Evolutionary conservation across 2,888 invertebrate species (phyloP), one percentile per base, ranked within the genome.

Genomic region (Carcina quercana): DNA sequence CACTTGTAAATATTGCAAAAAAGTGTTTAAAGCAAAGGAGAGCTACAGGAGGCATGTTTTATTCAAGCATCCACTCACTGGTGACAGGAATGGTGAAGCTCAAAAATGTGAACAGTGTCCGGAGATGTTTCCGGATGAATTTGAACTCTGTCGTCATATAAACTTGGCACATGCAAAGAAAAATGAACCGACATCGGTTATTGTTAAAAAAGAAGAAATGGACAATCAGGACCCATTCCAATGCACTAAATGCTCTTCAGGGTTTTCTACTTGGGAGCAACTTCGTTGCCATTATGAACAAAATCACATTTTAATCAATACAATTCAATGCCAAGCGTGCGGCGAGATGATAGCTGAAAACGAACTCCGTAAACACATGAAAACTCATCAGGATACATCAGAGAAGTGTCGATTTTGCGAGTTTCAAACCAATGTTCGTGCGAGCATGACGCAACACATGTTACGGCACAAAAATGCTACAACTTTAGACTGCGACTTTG

Each of bases 381-480:
- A 78, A 42, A 33, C 13, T 0, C 73, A 75, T 21, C 59, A 55
- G 0, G 54, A 59, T 3, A 57, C 53, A 2, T 42, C 48, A 2
- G 54, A 64, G 10, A 40, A 62, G 3, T 83, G 82, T 37, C 61
- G 60, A 45, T 76, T 68, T 29, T 82, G 82, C 35, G 72, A 78
- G 15, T 82, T 69, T 13, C 67, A 70, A 40, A 74, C 75, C 0
- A 57, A 53, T 3, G 59, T 59, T 15, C 60, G 62, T 34, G 51
- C 62, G 0, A 78, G 76, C 42, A 59, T 82, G 59, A 82, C 80
- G 0, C 80, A 82, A 27, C 83, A 82, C 27, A 64, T 69, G 42
- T 34, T 80, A 2, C 49, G 80, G 27, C 82, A 83, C 37, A 76
- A 73, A 34, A 74, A 80, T 25, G 78, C 78, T 1, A 59, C 56